These are phyloP conservation scores for Lindbergichthys nudifrons DNA, from an alignment of 2,797 vertebrate species.

Conservation along the genomic window DNA sequence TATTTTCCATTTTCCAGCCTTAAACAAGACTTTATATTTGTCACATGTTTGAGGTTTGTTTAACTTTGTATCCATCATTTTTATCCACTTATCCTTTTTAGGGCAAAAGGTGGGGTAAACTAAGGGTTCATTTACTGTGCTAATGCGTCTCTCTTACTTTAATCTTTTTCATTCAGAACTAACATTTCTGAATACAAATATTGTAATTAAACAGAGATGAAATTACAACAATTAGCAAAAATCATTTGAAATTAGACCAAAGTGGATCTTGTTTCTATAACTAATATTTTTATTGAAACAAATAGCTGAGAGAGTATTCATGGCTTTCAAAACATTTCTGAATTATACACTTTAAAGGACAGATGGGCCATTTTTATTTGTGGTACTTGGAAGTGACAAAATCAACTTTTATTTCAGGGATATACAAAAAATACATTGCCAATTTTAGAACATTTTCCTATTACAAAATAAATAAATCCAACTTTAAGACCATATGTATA, in stretches of 20 bases:
- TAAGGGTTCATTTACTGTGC: not conserved
- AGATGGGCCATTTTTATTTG: not conserved
- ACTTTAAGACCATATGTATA: not conserved
- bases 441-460: not conserved
- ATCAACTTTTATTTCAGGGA: not conserved
- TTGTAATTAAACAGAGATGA: not conserved
- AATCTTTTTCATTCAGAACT: not conserved
- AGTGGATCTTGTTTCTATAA: not conserved
- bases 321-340: not conserved
- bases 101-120: not conserved
- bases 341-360: not conserved
- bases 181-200: not conserved
- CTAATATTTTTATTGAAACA: not conserved
- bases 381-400: too few relatives aligned
- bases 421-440: not conserved
- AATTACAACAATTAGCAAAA: not conserved
- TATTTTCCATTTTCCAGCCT: conserved; percentile 43
- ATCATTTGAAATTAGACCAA: not conserved
- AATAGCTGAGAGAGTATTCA: not conserved
- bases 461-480: too few relatives aligned
- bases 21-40: conserved; percentile 15
- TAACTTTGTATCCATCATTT: conserved; percentile 19
- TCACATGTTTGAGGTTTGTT: conserved; percentile 18
- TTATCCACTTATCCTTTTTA: conserved; percentile 7
- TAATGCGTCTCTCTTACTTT: not conserved